These are phyloP conservation scores for Pandion haliaetus DNA, from an alignment of 2,113 vertebrate species.

Conservation along the genomic window DNA sequence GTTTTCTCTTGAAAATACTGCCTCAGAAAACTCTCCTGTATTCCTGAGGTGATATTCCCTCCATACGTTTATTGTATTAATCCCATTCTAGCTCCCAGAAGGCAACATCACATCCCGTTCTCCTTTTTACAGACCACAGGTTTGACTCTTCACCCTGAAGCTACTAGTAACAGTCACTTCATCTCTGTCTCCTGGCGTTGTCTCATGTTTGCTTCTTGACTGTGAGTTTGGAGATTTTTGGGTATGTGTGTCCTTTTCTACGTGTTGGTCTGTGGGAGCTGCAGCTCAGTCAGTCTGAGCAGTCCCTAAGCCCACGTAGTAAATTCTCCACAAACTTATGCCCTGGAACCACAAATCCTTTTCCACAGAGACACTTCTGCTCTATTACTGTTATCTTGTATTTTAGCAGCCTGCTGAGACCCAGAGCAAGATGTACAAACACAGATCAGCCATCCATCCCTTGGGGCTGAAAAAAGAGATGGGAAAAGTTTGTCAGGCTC, in stretches of 20 bases:
- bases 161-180: background rate
- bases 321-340: background rate
- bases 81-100: background rate
- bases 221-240: background rate
- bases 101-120: background rate
- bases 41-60: background rate
- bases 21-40: background rate
- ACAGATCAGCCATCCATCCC: background rate
- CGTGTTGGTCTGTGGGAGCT: background rate
- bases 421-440: background rate
- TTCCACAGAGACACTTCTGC: background rate
- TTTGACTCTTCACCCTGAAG: background rate
- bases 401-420: background rate
- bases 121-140: background rate
- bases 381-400: background rate
- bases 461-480: background rate
- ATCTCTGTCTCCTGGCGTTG: background rate
- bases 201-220: background rate
- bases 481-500: background rate
- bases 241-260: background rate
- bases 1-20: slow-evolving; percentile 15
- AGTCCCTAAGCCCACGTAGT: background rate
- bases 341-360: background rate
- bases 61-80: background rate
- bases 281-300: slow-evolving; percentile 25